These are phyloP conservation scores for Agonopterix heracliana DNA, from an alignment of 2,888 invertebrate genomes.

Conservation along the genomic window DNA sequence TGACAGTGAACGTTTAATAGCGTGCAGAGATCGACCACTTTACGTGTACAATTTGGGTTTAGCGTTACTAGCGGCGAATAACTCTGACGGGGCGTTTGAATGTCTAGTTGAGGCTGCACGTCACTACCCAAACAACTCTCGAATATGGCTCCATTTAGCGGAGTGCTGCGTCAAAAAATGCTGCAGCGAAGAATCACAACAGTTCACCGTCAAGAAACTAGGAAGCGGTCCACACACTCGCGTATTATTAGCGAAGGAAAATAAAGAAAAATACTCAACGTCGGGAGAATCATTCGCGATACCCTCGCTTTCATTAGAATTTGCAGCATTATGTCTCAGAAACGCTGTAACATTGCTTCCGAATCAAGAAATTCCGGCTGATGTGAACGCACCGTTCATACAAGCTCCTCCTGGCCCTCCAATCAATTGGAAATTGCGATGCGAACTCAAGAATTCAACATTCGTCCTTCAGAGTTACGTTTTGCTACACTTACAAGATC, in stretches of 20 bases:
- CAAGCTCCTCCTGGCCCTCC: conserved; percentile 79
- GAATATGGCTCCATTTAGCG: conserved; percentile 94
- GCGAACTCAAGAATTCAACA: conserved; percentile 79
- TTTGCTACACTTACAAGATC: conserved; percentile 89
- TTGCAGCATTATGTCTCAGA: conserved; percentile 90
- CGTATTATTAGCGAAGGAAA: conserved; percentile 53
- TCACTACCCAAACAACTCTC: conserved; percentile 90
- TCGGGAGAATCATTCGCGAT: conserved; percentile 87
- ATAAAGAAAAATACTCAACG: conserved; percentile 57
- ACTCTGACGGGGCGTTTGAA: conserved; percentile 91
- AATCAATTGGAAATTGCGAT: conserved; percentile 76
- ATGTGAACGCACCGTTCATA: conserved; percentile 43
- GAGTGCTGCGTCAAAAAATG: conserved; percentile 91
- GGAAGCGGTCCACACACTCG: conserved; percentile 67
- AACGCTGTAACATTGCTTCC: conserved; percentile 87
- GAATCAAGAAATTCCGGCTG: conserved; percentile 61
- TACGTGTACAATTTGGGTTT: conserved; percentile 91
- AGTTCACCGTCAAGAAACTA: conserved; percentile 60
- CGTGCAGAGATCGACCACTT: conserved; percentile 73
- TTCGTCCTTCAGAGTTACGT: conserved; percentile 90
- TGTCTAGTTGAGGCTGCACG: conserved; percentile 91
- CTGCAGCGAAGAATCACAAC: conserved; percentile 72
- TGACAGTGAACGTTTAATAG: conserved; percentile 55
- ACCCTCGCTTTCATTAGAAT: conserved; percentile 91
- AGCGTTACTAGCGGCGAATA: conserved; percentile 86